Base-by-base conservation (phyloP, 2,888 invertebrate species). In the Hoplodrina blanda region DNA sequence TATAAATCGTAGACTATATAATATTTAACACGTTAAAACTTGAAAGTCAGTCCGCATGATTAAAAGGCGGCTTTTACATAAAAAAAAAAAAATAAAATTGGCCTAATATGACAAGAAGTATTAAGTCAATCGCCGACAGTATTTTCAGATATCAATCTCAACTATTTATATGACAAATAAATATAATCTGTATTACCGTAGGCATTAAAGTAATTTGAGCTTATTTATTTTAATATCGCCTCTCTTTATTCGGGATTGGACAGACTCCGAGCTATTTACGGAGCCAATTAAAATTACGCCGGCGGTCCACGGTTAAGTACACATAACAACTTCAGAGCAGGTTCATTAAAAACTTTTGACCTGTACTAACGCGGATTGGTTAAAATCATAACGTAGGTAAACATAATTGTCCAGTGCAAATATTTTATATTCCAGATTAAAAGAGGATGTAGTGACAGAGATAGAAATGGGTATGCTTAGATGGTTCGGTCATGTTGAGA, bases 291-390 rank as follows among this genome's bases (percentile, higher is more conserved):
- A 57, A 62, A 69, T 77, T 62, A 56, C 33, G 19, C 11, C 69
- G 33, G 33, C 41, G 17, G 41, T 25, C 30, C 33, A 11, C 41
- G 46, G 30, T 56, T 46, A 65, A 57, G n/a, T 57, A 62, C 49
- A 59, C 49, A 54, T 46, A 57, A 52, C 49, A 57, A 62, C 49
- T 54, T 33, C 25, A 53, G 11, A 62, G 20, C 41, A 19, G 19
- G 19, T 61, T 44, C 62, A 70, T 77, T 74, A 59, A 74, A 69
- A 77, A 62, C 57, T 69, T 76, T 57, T n/a, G 52, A 19, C n/a
- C 52, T 53, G 41, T 54, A 57, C 46, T 37, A 53, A 59, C 49
- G 30, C 15, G 30, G 20, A 25, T 60, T 11, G 1, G 44, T 25
- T 53, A 8, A 54, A 33, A 49, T 55, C 30, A 74, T 65, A 13